Evolutionary conservation across 2,113 vertebrate species (phyloP), one percentile per base, ranked within the genome.

Genomic region (Apistogramma diplotaenia): DNA sequence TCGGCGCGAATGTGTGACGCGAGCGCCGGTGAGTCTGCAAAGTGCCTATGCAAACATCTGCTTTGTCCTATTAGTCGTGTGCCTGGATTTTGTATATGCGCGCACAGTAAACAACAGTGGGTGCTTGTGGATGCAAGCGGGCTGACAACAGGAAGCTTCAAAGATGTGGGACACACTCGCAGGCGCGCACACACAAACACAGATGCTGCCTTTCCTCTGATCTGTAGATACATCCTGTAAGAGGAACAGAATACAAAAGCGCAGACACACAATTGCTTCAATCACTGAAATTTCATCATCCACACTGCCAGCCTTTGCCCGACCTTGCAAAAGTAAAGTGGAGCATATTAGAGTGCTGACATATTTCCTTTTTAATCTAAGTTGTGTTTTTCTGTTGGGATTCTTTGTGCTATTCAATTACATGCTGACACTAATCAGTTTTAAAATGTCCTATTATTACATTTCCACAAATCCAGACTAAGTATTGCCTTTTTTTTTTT

Each of bases 171-270:
- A 78, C 21, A 33, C 33, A 37, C 46, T 59, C 46, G 75, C 43
- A 79, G 37, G 25, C 23, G 6, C 29, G 6, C 33, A 33, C 31
- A 21, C 85, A 37, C 73, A 86, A 29, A 76, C 67, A 82, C 78
- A 61, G 33, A 81, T 37, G 49, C 60, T 70, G 27, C 43, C 43
- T 72, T 81, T 65, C 67, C 82, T 91, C 80, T 85, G 84, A 90
- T 91, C 83, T 81, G 80, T 72, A 75, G 54, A 84, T 81, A 49
- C 40, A 81, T 84, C 72, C 62, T 8, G 19, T 74, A 51, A 71
- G 74, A 83, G 70, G 74, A 81, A 46, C 43, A 43, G 59, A 86
- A 85, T 78, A 86, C 79, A 83, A 89, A 87, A 78, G 62, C 78
- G 84, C 35, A 79, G 80, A 67, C 8, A 2, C 16, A 49, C 16